phyloP scores from a whole-genome alignment of 1,140 invertebrate genomes.

The Pantala flavescens region DNA sequence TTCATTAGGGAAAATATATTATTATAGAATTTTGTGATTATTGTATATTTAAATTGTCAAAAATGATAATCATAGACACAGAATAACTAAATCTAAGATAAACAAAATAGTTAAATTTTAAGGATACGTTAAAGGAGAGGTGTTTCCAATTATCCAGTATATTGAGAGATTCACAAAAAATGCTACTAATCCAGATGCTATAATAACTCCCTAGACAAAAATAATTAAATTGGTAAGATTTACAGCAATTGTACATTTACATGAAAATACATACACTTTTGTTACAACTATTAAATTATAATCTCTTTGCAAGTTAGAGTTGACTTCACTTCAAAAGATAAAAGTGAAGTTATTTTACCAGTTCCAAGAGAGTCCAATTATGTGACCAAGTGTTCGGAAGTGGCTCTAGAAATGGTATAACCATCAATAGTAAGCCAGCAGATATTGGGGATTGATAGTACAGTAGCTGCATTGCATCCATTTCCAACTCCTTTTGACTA shows the following conservation, averaged over 20 bases:
- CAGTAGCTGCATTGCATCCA: conserved; percentile 52
- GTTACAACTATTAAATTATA: no score
- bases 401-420: conserved; percentile 47
- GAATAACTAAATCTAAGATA: no score
- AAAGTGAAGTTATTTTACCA: conserved; percentile 38
- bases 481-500: conserved; percentile 50
- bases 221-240: no score
- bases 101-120: neutral
- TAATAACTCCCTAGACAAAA: conserved; percentile 36
- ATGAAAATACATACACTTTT: no score
- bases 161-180: conserved; percentile 52
- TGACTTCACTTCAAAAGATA: no score
- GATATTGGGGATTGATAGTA: conserved; percentile 53
- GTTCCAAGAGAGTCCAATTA: conserved; percentile 37
- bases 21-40: no score
- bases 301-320: no score
- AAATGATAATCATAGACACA: no score
- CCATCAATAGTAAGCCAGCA: conserved; percentile 39
- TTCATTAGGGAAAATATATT: no score
- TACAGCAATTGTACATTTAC: no score
- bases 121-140: conserved; percentile 48
- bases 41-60: no score
- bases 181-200: conserved; percentile 43
- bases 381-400: conserved; percentile 31
- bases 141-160: conserved; percentile 54